A percentile compares a stretch with the other conserved stretches of the same genome.
Conservation (phyloP, 2,113 vertebrate genomes). For the Elephas maximus region DNA sequence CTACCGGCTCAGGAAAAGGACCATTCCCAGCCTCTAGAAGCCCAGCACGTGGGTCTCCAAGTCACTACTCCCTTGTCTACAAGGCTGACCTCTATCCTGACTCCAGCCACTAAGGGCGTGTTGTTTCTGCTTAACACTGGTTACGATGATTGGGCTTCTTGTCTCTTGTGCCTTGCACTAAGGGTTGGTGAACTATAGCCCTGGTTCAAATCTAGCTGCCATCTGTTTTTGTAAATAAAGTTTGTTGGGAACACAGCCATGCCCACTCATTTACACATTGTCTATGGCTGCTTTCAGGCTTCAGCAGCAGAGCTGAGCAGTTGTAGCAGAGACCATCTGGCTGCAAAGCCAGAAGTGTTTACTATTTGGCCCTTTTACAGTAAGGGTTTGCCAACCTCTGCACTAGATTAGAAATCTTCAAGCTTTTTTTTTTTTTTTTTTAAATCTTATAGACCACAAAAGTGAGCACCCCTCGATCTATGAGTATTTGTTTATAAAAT, state of each 20-base stretch:
- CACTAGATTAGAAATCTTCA: not conserved
- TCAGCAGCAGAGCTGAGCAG: too few species aligned
- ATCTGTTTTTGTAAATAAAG: not conserved
- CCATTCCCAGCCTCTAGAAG: not conserved
- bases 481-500: not conserved
- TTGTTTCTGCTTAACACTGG: not conserved
- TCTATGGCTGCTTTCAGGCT: not conserved
- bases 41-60: not conserved
- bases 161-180: not conserved
- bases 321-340: not conserved
- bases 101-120: not conserved
- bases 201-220: not conserved
- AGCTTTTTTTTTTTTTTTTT: too few species aligned
- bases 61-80: not conserved
- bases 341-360: not conserved
- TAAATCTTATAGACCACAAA: not conserved
- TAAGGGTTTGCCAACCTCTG: too few species aligned
- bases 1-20: not conserved
- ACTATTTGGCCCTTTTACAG: too few species aligned
- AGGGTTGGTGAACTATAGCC: not conserved
- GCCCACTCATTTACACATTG: too few species aligned
- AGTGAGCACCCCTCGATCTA: not conserved
- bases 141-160: not conserved
- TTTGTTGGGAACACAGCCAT: not conserved
- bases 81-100: not conserved